Base-by-base conservation (phyloP, 1,140 invertebrate genomes). In the Globodera ellingtonae region DNA sequence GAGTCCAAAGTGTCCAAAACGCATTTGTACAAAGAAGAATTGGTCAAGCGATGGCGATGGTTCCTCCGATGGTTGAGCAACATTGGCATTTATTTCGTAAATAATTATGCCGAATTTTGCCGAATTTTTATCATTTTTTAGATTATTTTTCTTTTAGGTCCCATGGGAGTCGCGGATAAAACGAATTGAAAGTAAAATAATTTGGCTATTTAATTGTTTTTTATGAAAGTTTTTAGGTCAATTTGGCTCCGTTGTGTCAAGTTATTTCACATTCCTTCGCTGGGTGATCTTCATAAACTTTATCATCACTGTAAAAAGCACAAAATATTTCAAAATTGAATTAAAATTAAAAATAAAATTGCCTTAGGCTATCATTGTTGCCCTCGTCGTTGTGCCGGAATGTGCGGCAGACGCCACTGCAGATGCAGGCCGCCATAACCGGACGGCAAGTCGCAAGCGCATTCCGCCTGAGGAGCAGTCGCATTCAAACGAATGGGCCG, bases 261-360 rank as follows among this genome's bases (percentile, higher is more conserved):
- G 96, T 0, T 98, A 98, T 90, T 98, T 98, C 90, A 95, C 93
- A 18, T 98, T 98, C 90, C 91, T 98, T 0, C 92, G 96, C 69
- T 98, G 96, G 96, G 91, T 98, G 6, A 95, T 98, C 90, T 97
- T 95, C 93, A 94, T 98, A 52, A 98, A 98, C 90, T 91, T 96
- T 65, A 94, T 95, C 79, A 95, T 97, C 83, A 93, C 94, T 0
- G 91, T 93, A 44, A 62, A 21, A 15, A 15, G 21, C 21, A 44
- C 5, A 70, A 44, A 44, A n/a, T 21, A 15, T 76, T 65, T 8
- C 35, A 18, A 21, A 5, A 76, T 76, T 65, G 35, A 74, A 35
- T 35, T 35, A 35, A 74, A 6, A 10, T 74, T 66, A 35, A 74
- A 24, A 24, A 15, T 13, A 66, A 7, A 13, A 21, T 48, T 44